A percentile compares a stretch with the other conserved stretches of the same genome.
Conservation (phyloP, 2,797 vertebrate species). For the Phylloscopus collybita region DNA sequence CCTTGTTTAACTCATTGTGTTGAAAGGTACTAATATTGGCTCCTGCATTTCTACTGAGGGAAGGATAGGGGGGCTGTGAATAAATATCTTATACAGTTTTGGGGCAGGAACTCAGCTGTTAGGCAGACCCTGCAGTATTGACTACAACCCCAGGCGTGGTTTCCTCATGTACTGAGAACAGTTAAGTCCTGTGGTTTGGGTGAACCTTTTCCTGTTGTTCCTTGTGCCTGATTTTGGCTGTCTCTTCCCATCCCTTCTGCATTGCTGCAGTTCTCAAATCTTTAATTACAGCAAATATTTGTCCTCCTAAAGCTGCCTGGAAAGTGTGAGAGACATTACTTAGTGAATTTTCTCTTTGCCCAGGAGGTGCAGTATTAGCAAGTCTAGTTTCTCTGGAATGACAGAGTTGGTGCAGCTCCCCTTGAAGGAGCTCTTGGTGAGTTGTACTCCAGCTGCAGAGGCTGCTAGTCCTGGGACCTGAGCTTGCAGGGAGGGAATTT, state of each 20-base stretch:
- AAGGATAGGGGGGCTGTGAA: not conserved
- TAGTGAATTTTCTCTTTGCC: not conserved
- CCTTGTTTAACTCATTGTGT: not conserved
- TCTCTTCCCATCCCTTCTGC: not conserved
- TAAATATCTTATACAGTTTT: rapidly evolving
- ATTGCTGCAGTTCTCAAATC: not conserved
- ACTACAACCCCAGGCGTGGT: not conserved
- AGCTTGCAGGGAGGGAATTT: not conserved
- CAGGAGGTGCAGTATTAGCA: not conserved
- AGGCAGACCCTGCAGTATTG: not conserved
- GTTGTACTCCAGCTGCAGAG: not conserved
- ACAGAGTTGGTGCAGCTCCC: not conserved
- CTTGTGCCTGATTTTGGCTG: not conserved
- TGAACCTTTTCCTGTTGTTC: not conserved
- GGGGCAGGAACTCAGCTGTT: not conserved
- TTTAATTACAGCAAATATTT: not conserved
- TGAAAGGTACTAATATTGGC: not conserved
- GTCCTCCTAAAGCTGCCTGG: not conserved
- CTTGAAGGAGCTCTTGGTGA: rapidly evolving
- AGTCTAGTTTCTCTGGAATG: not conserved
- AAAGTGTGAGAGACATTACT: not conserved
- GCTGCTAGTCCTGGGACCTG: not conserved
- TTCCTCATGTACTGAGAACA: not conserved
- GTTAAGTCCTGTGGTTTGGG: rapidly evolving
- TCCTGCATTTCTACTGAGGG: not conserved